Evolutionary conservation across 2,888 invertebrate species (phyloP), one percentile per base, ranked within the genome.

Genomic region (Drosophila atroscutellata): DNA sequence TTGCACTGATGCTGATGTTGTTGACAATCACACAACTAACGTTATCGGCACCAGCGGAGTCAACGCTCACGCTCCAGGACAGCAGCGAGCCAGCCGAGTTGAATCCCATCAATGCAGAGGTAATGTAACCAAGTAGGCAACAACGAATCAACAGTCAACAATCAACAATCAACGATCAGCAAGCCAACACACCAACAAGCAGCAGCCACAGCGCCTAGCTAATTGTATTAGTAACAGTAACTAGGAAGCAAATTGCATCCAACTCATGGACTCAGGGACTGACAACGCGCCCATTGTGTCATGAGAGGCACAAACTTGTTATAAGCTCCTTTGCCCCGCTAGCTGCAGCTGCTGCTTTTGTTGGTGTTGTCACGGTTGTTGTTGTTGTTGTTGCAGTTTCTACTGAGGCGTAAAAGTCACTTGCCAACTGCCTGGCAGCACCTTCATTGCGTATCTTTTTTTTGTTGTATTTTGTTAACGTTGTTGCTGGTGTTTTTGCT

Each of bases 51-150:
- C 80, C 80, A 32, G 66, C 76, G 28, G 86, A 77, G 50, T 80
- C 89, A 54, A 86, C 91, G 59, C 63, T 86, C 36, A 72, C 80
- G n/a, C 66, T 91, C 45, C 85, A 90, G 65, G 89, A 90, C 51
- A 73, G 54, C 65, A 81, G 72, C 61, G 89, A 81, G 11, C 70
- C 80, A 32, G 70, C 58, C 54, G 92, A 92, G 54, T 72, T 93
- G 68, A 93, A 92, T 81, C 93, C 93, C 58, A 90, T 92, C 62
- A 92, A 93, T 72, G 85, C 90, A 66, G 92, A 93, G 93, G 93
- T 93, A 93, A 91, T 70, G 60, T 88, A 61, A 36, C n/a, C 45
- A 45, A 60, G 28, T 28, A 18, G 54, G 26, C 18, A 28, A 57
- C 49, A 42, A 49, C 55, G 51, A 32, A 24, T 18, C 26, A 55